Conservation (phyloP, 1,140 invertebrate genomes). For the Vollenhovia emeryi region DNA sequence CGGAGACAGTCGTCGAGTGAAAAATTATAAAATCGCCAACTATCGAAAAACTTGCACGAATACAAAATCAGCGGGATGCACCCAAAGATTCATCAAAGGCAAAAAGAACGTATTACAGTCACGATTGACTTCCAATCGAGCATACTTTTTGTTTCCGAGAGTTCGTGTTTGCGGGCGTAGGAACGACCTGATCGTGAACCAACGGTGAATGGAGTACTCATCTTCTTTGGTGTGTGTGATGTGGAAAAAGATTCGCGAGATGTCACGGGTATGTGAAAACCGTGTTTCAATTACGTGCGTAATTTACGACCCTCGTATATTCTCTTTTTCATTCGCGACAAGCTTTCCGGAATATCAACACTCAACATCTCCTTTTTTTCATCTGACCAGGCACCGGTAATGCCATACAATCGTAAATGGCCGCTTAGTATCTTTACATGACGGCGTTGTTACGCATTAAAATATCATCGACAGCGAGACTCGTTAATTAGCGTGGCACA, state of each 20-base stretch:
- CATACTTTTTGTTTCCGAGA: neutral
- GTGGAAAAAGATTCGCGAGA: neutral
- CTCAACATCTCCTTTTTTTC: neutral
- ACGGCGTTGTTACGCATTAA: neutral
- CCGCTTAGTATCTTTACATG: neutral
- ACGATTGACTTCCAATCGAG: conserved; percentile 33
- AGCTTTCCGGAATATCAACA: neutral
- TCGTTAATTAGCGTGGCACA: neutral
- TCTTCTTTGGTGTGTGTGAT: neutral
- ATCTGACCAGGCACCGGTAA: neutral
- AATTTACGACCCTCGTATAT: neutral
- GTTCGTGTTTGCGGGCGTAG: neutral
- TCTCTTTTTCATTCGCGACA: neutral
- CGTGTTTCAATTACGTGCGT: conserved; percentile 21
- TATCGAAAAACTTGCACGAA: neutral
- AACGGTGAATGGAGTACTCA: neutral
- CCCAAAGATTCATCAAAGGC: conserved; percentile 28
- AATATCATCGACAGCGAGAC: neutral
- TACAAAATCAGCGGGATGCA: conserved; percentile 1
- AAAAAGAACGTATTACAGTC: conserved; percentile 26
- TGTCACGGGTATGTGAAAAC: conserved; percentile 12
- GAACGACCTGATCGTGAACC: conserved; percentile 10
- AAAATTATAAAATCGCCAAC: neutral
- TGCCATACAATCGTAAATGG: neutral
- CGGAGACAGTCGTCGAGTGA: neutral